Conservation (phyloP, 2,888 invertebrate species). For the Fabriciana adippe region DNA sequence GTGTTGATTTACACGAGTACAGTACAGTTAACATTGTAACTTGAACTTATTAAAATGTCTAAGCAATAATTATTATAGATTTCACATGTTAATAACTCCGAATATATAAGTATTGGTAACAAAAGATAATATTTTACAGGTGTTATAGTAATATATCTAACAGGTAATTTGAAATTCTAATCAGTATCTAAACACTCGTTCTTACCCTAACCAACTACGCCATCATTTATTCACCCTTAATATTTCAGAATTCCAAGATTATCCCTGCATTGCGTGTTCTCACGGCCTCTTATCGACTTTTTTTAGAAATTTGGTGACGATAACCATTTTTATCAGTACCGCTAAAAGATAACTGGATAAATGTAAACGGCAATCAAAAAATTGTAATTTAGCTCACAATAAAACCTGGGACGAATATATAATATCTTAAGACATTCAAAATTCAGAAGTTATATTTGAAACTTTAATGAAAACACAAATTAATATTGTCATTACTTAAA, state of each 20-base stretch:
- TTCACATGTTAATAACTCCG: background rate
- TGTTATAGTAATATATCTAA: too few species aligned
- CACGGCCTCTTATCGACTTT: conserved; percentile 62
- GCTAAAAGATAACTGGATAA: conserved; percentile 29
- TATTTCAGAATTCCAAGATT: conserved; percentile 30
- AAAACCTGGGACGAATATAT: background rate
- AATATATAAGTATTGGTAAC: background rate
- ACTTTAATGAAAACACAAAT: too few species aligned
- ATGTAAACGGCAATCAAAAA: conserved; percentile 7
- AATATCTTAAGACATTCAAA: too few species aligned
- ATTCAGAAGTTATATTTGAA: too few species aligned
- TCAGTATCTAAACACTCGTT: background rate
- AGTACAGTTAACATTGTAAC: background rate
- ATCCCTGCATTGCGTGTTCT: conserved; percentile 37
- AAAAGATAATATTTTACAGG: background rate
- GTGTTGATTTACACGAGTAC: conserved; percentile 36
- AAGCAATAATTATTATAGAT: background rate
- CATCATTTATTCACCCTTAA: conserved; percentile 5
- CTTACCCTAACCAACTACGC: background rate
- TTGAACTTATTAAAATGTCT: background rate
- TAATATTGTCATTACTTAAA: background rate
- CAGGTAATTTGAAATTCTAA: background rate
- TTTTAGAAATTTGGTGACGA: conserved; percentile 62
- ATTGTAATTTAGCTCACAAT: conserved; percentile 4
- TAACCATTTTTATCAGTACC: conserved; percentile 71